Evolutionary conservation across 2,888 invertebrate species (phyloP).

Genomic region (Agriopis marginaria): DNA sequence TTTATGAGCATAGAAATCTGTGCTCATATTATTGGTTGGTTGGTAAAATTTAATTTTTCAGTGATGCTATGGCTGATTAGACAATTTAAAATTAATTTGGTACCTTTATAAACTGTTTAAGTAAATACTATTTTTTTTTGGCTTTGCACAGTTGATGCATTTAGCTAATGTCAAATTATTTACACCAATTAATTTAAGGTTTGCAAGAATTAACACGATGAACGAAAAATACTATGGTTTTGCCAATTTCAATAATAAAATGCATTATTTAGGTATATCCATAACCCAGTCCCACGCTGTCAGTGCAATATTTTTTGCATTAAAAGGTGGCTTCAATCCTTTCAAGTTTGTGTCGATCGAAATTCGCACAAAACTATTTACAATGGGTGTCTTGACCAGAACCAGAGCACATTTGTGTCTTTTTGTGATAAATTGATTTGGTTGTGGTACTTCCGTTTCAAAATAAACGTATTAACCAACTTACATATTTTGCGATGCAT

Average conservation of each 20-base stretch:
- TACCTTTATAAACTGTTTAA: no score
- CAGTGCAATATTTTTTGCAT: slow-evolving; percentile 62
- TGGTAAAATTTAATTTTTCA: slow-evolving; percentile 6
- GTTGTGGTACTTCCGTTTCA: slow-evolving; percentile 49
- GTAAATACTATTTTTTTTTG: neutral
- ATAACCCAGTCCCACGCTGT: slow-evolving; percentile 76
- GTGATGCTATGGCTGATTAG: neutral
- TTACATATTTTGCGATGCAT: no score
- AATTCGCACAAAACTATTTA: slow-evolving; percentile 67
- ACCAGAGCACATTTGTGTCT: slow-evolving; percentile 74
- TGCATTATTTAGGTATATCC: neutral
- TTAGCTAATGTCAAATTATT: neutral
- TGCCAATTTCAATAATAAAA: neutral
- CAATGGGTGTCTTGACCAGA: slow-evolving; percentile 83
- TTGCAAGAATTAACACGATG: no score
- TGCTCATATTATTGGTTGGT: slow-evolving; percentile 33
- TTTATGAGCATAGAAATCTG: slow-evolving; percentile 62
- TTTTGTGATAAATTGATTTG: slow-evolving; percentile 59
- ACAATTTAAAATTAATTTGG: neutral
- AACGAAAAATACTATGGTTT: neutral
- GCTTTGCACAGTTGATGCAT: neutral
- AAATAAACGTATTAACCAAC: no score
- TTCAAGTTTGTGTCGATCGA: slow-evolving; percentile 63
- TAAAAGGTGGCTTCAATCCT: slow-evolving; percentile 78
- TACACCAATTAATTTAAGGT: no score